phyloP scores from a whole-genome alignment of 2,797 vertebrate genomes.

The Fringilla coelebs region DNA sequence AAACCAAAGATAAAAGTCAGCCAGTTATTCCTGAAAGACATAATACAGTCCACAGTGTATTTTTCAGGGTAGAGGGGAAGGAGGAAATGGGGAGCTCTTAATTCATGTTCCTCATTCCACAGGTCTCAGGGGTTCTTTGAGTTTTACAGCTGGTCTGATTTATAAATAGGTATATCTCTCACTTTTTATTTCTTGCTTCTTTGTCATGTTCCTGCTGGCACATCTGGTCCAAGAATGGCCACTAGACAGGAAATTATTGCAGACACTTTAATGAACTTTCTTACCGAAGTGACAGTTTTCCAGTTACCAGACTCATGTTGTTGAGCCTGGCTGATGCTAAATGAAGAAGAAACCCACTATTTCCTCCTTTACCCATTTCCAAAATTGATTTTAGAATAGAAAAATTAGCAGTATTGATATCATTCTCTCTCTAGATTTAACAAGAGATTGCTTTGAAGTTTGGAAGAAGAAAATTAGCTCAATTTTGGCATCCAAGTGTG shows the following conservation, averaged over 20 bases:
- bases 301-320: not conserved
- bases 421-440: not conserved
- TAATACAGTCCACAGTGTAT: constrained; percentile 9
- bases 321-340: not conserved
- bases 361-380: not conserved
- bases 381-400: constrained; percentile 33
- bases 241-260: not conserved
- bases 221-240: not conserved
- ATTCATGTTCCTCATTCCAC: constrained; percentile 5
- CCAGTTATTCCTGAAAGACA: constrained; percentile 32
- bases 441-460: constrained; percentile 1
- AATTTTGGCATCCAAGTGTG: not conserved
- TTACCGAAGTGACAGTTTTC: not conserved
- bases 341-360: not conserved
- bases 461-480: not conserved
- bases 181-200: not conserved
- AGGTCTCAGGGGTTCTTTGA: not conserved
- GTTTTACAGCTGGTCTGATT: constrained; percentile 15
- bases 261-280: not conserved
- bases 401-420: not conserved
- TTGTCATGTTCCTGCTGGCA: constrained; percentile 10
- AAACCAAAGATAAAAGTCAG: constrained; percentile 48
- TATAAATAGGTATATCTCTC: constrained; percentile 26
- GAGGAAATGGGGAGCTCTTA: not conserved
- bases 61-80: constrained; percentile 11